Evolutionary conservation across 2,113 vertebrate species (phyloP).

Genomic region (Sinocyclocheilus maitianheensis): DNA sequence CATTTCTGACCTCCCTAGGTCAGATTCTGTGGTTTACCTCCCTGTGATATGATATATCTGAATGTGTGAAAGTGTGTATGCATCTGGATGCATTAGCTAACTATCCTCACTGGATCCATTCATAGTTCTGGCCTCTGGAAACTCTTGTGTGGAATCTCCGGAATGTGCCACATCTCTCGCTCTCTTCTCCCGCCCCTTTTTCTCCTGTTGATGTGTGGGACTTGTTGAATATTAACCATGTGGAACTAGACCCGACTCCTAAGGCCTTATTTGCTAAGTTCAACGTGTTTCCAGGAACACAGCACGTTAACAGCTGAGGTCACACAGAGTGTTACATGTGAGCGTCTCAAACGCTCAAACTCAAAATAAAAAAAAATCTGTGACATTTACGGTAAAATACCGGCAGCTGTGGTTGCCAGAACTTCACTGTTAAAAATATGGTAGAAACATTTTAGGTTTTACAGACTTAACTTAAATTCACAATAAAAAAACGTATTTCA

Average conservation of each 20-base stretch:
- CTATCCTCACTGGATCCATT: conserved; percentile 50
- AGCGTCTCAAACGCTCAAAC: neutral
- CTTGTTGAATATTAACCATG: conserved; percentile 47
- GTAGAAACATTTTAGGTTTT: too few relatives aligned
- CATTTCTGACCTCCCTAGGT: neutral
- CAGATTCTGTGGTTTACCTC: neutral
- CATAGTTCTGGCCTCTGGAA: conserved; percentile 40
- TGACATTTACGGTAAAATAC: too few relatives aligned
- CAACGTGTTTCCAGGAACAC: conserved; percentile 13
- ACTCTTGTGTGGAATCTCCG: conserved; percentile 39
- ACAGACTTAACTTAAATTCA: too few relatives aligned
- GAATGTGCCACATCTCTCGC: conserved; percentile 41
- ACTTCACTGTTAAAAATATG: too few relatives aligned
- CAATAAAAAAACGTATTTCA: too few relatives aligned
- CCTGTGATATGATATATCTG: conserved; percentile 8
- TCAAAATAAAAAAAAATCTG: too few relatives aligned
- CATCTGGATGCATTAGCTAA: conserved; percentile 25
- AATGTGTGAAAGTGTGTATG: conserved; percentile 32
- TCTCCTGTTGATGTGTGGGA: conserved; percentile 36
- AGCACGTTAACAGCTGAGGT: conserved; percentile 1
- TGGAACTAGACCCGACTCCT: conserved; percentile 3
- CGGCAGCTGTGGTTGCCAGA: too few relatives aligned
- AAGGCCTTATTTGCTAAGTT: conserved; percentile 25
- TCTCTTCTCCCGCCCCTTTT: conserved; percentile 15
- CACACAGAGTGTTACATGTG: neutral